Percentiles rank a stretch among this genome's conserved stretches.
Evolutionary conservation across 2,113 vertebrate species (phyloP).

Genomic region (Globicephala melas): DNA sequence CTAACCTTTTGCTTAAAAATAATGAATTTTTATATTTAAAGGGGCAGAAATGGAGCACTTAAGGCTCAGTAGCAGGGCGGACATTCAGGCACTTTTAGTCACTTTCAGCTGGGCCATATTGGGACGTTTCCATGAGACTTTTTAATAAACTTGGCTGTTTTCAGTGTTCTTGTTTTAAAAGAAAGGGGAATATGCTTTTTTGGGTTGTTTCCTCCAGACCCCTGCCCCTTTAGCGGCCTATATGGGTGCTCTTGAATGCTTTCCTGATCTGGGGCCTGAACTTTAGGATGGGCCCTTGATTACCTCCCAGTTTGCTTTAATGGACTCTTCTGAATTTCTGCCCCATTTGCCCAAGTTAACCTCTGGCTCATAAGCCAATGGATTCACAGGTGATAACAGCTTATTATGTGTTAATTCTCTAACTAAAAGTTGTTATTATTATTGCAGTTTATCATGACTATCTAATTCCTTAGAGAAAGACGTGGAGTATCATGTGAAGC

Average conservation of each 20-base stretch:
- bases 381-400: slow-evolving; percentile 46
- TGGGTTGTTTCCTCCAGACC: neutral
- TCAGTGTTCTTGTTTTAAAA: neutral
- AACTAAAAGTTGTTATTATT: neutral
- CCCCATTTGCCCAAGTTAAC: slow-evolving; percentile 36
- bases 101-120: neutral
- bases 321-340: neutral
- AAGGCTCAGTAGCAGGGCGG: neutral
- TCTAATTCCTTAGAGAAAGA: slow-evolving; percentile 49
- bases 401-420: slow-evolving; percentile 49
- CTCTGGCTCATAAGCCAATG: slow-evolving; percentile 46
- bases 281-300: neutral
- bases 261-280: neutral
- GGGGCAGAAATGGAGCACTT: neutral
- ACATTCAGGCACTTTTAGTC: neutral
- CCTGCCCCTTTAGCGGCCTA: neutral
- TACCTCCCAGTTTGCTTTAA: neutral
- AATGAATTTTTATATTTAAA: neutral
- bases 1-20: slow-evolving; percentile 32
- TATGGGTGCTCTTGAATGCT: neutral
- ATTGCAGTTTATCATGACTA: slow-evolving; percentile 18
- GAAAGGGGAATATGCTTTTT: neutral
- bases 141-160: neutral
- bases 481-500: neutral
- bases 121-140: neutral